These are phyloP conservation scores for Chaetodon auriga DNA, from an alignment of 2,113 vertebrate genomes.

Conservation along the genomic window DNA sequence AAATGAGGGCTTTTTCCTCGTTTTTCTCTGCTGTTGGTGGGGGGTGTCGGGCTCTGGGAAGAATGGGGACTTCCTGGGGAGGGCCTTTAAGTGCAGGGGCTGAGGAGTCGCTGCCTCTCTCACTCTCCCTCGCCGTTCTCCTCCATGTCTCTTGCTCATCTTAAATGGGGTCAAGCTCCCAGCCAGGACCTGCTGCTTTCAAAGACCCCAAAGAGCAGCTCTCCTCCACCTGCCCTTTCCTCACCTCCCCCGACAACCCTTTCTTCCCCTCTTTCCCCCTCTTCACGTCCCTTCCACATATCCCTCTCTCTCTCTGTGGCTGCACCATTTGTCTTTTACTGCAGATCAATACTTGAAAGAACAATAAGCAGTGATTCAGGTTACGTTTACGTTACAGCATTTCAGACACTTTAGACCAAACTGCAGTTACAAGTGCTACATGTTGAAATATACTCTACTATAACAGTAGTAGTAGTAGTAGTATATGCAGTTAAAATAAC, in stretches of 20 bases:
- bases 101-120: conserved; percentile 55
- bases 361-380: too few relatives aligned
- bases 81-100: conserved; percentile 69
- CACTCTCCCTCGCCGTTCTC: conserved; percentile 21
- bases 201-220: conserved; percentile 80
- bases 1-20: conserved; percentile 66
- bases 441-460: background rate
- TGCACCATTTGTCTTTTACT: too few relatives aligned
- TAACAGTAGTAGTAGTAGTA: too few relatives aligned
- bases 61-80: conserved; percentile 74
- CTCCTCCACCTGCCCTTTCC: conserved; percentile 81
- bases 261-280: conserved; percentile 51
- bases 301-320: background rate
- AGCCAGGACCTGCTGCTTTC: conserved; percentile 84
- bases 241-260: conserved; percentile 49
- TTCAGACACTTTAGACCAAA: background rate
- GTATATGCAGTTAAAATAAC: too few relatives aligned
- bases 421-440: background rate
- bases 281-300: background rate
- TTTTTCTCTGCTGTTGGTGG: conserved; percentile 48
- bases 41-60: conserved; percentile 60
- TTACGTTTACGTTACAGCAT: background rate
- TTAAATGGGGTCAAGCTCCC: conserved; percentile 86
- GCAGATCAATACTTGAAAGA: background rate
- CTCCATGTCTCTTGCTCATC: conserved; percentile 75